Evolutionary conservation across 2,113 vertebrate species (phyloP).

Genomic region (Apistogramma diplotaenia): DNA sequence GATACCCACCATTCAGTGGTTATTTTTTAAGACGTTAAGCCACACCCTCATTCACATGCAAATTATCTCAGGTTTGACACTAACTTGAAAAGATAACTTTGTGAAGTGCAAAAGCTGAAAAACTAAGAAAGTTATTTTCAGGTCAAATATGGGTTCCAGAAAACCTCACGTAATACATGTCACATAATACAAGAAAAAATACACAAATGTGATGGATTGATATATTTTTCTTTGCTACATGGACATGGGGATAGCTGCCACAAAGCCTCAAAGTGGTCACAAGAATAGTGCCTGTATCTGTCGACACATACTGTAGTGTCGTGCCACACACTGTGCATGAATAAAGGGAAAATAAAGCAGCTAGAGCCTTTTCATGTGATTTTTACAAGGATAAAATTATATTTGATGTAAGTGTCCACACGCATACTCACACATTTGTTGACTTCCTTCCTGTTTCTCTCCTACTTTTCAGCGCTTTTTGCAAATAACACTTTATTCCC

Average conservation of each 20-base stretch:
- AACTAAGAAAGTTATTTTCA: not conserved
- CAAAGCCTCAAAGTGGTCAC: no score
- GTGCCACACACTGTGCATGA: no score
- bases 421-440: not conserved
- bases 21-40: not conserved
- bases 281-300: no score
- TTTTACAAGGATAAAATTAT: not conserved
- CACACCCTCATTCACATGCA: slow-evolving; percentile 3
- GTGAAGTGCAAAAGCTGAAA: not conserved
- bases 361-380: not conserved
- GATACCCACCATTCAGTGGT: slow-evolving; percentile 13
- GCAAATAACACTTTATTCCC: not conserved
- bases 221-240: no score
- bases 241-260: no score
- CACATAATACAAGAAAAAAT: not conserved
- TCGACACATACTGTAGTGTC: no score
- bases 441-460: not conserved
- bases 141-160: not conserved
- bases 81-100: not conserved
- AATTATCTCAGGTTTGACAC: not conserved
- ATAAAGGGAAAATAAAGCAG: not conserved
- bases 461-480: not conserved
- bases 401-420: not conserved
- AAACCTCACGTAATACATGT: not conserved
- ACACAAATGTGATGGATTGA: not conserved